A percentile compares a stretch with the other conserved stretches of the same genome.
Evolutionary conservation across 2,113 vertebrate genomes (phyloP).

Genomic region (Leiothrix lutea): DNA sequence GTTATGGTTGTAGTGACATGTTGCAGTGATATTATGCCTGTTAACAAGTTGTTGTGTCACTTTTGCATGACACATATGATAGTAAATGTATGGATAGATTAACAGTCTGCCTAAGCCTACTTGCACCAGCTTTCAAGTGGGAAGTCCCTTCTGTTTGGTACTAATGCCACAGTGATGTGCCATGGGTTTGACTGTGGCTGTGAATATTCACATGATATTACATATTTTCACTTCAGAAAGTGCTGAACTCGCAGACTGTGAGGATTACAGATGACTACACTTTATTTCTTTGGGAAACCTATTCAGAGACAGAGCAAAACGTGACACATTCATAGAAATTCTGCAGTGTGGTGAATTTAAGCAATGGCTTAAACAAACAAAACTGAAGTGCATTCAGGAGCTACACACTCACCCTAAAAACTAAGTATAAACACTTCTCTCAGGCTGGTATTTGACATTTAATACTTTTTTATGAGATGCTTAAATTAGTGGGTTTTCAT

Average conservation of each 20-base stretch:
- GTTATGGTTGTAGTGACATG: not conserved
- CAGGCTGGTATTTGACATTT: not conserved
- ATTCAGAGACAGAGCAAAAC: not conserved
- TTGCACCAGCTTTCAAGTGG: conserved; percentile 18
- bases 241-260: not conserved
- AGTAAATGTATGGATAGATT: not conserved
- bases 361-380: not conserved
- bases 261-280: not conserved
- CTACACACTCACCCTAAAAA: not conserved
- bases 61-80: not conserved
- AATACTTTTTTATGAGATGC: not conserved
- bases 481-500: not conserved
- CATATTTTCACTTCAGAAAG: not conserved
- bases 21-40: not conserved
- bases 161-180: not conserved
- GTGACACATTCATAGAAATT: not conserved
- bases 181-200: not conserved
- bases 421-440: not conserved
- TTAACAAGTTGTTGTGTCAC: not conserved
- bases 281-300: not conserved
- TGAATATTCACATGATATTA: not conserved
- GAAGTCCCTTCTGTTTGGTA: conserved; percentile 41
- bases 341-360: not conserved
- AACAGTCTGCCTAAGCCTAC: not conserved
- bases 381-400: not conserved